phyloP scores from a whole-genome alignment of 2,113 vertebrate genomes.

The Corydoras sp. region DNA sequence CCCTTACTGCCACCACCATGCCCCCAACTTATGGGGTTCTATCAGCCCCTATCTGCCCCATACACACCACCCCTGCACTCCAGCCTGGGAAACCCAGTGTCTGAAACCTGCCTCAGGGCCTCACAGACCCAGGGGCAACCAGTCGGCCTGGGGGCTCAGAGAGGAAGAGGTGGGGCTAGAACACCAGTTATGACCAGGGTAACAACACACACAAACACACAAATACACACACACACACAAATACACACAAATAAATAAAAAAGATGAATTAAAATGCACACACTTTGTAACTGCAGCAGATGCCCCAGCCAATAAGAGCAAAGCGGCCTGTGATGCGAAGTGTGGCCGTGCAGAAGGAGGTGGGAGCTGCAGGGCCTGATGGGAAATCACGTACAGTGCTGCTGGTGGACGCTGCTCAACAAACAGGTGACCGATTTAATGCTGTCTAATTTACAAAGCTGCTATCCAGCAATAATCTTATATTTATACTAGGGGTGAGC shows the following conservation, averaged over 20 bases:
- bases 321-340: constrained; percentile 85
- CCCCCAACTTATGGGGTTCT: constrained; percentile 95
- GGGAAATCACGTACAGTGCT: constrained; percentile 84
- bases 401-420: constrained; percentile 92
- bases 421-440: constrained; percentile 73
- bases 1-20: constrained; percentile 92
- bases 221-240: neutral
- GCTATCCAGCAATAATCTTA: too few species aligned
- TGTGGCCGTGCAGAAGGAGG: constrained; percentile 91
- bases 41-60: constrained; percentile 83
- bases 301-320: constrained; percentile 74
- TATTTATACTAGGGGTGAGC: too few species aligned
- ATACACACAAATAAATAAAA: constrained; percentile 24
- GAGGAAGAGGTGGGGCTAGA: constrained; percentile 74
- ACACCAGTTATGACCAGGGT: constrained; percentile 78
- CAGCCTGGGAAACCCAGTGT: constrained; percentile 71
- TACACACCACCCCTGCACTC: constrained; percentile 81
- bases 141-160: constrained; percentile 71
- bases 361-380: constrained; percentile 82
- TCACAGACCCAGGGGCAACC: constrained; percentile 63
- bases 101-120: constrained; percentile 80
- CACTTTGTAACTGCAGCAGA: constrained; percentile 58
- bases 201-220: constrained; percentile 32
- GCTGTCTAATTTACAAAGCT: too few species aligned
- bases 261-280: neutral